phyloP scores from a whole-genome alignment of 2,797 vertebrate species.

The Myotis pilosus region DNA sequence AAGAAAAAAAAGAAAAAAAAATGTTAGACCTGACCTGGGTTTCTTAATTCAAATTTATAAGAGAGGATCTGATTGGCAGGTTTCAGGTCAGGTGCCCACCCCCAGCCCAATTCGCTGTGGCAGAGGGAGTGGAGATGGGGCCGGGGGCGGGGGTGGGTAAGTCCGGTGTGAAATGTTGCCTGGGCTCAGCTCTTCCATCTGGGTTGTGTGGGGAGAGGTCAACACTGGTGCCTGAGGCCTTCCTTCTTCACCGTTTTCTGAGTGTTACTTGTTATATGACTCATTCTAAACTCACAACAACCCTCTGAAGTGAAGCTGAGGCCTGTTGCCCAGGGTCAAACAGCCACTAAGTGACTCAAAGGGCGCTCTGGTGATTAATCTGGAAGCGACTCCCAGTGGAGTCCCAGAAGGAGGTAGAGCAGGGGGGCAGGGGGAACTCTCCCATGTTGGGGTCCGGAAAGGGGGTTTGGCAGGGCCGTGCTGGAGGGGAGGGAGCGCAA shows the following conservation, averaged over 20 bases:
- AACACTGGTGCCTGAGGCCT: not conserved
- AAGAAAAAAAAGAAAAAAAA: too few species aligned
- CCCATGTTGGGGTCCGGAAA: not conserved
- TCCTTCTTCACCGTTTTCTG: not conserved
- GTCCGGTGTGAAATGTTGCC: too few species aligned
- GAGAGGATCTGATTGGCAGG: not conserved
- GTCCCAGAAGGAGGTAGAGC: not conserved
- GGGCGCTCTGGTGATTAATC: not conserved
- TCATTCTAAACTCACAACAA: not conserved
- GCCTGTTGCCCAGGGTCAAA: not conserved
- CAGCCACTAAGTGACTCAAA: not conserved
- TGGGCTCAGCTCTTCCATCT: not conserved
- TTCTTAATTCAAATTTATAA: not conserved
- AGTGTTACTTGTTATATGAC: not conserved
- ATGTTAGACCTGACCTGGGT: not conserved
- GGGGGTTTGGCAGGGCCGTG: not conserved
- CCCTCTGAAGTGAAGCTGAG: not conserved
- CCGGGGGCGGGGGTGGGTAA: rapidly evolving
- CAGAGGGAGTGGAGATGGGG: not conserved
- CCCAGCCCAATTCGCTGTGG: not conserved
- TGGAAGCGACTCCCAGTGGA: not conserved
- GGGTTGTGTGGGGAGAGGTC: not conserved
- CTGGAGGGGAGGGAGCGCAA: not conserved
- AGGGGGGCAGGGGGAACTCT: not conserved
- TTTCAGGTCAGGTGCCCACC: not conserved